Evolutionary conservation across 2,113 vertebrate genomes (phyloP), one percentile per base, ranked within the genome.

Genomic region (Bolborhynchus lineola): DNA sequence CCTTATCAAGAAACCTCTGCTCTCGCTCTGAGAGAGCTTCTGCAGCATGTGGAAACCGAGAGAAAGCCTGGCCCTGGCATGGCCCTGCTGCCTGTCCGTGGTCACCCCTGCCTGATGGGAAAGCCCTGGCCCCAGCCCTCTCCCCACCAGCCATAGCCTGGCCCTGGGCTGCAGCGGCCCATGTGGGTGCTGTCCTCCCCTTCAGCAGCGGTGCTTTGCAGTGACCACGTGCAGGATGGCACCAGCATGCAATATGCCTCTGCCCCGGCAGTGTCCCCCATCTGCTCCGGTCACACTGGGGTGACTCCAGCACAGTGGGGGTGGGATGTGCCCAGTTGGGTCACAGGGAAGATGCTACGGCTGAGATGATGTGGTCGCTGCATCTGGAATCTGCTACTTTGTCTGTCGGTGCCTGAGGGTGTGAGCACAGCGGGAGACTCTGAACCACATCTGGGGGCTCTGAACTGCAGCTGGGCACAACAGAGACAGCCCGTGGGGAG

Each of bases 201-300:
- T 25, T 28, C 57, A 47, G 39, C 57, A 17, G 29, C 9, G 35
- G 60, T 39, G 77, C 26, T 70, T 12, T 6, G 12, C 64, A 23
- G 44, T 29, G 39, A 78, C n/a, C 41, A 31, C 3, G 0, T 19
- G 65, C 17, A 50, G 70, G 24, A 17, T 7, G 31, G 37, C 37
- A 16, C 46, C 2, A 13, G 37, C 44, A 31, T 4, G 39, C 31
- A 2, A 0, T n/a, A 12, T 1, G 2, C 23, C 49, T 57, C 69
- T 4, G 2, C 25, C 20, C n/a, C 1, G 3, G 7, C 1, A 1
- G 18, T 3, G 0, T 33, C 47, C 16, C 33, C 53, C 3, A 1
- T 28, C 62, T 0, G 1, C 47, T 64, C 44, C 25, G 0, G 0
- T 4, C 44, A 11, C 6, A 2, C 21, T 2, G 16, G 57, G 55